Evolutionary conservation across 30 jellyfish, hydroid and myxozoan species (phyloP).

Genomic region (Aurelia sp.): DNA sequence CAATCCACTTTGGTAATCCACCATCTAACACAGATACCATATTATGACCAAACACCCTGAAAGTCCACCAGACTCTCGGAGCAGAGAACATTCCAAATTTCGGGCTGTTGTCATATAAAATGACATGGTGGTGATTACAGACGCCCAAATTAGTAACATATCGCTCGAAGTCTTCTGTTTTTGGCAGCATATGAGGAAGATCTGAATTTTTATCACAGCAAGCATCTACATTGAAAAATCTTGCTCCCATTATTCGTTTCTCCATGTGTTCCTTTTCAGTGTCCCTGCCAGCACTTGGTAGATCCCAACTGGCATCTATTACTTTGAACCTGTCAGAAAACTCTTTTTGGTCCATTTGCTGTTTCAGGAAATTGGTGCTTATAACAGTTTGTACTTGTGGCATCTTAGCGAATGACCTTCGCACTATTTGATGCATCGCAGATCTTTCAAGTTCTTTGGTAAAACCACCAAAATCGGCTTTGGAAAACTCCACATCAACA

Average conservation of each 20-base stretch:
- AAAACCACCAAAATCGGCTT: no score
- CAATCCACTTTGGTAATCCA: slow-evolving; percentile 86
- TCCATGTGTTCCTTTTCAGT: slow-evolving; percentile 54
- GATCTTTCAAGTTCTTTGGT: no score
- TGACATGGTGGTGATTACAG: slow-evolving; percentile 76
- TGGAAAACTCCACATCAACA: neutral
- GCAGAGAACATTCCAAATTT: slow-evolving; percentile 83
- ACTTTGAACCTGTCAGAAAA: slow-evolving; percentile 53
- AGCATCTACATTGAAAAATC: slow-evolving; percentile 70
- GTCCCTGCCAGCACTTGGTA: slow-evolving; percentile 64
- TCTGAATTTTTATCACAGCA: slow-evolving; percentile 75
- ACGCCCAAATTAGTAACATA: slow-evolving; percentile 73
- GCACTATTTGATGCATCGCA: slow-evolving; percentile 23
- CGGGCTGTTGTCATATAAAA: slow-evolving; percentile 78
- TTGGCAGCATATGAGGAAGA: slow-evolving; percentile 88
- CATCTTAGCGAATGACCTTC: slow-evolving; percentile 3
- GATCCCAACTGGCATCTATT: slow-evolving; percentile 90
- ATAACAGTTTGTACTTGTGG: slow-evolving; percentile 20
- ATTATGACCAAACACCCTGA: slow-evolving; percentile 84
- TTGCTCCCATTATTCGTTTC: slow-evolving; percentile 74
- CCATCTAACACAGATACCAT: slow-evolving; percentile 89
- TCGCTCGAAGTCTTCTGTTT: slow-evolving; percentile 45
- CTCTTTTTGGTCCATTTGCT: slow-evolving; percentile 42
- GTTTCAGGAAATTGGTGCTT: slow-evolving; percentile 33
- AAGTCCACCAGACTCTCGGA: slow-evolving; percentile 96